Evolutionary conservation across 1,140 invertebrate species (phyloP).

Genomic region (Penaeus indicus): DNA sequence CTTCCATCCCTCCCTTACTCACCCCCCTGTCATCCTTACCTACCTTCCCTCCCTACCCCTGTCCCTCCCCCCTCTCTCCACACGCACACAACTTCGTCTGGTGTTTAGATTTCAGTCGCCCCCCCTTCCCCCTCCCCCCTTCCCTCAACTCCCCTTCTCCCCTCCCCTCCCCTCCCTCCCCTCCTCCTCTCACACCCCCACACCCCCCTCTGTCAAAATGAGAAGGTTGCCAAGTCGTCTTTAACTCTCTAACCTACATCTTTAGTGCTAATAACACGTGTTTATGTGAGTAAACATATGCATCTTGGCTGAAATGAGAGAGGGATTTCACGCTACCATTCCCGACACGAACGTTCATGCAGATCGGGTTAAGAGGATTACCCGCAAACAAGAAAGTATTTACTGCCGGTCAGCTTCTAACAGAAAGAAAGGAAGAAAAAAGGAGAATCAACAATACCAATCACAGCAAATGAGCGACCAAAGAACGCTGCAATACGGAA

Average conservation of each 20-base stretch:
- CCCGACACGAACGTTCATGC: too few species aligned
- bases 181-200: background rate
- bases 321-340: background rate
- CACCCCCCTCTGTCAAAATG: conserved; percentile 52
- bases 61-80: background rate
- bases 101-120: background rate
- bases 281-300: conserved; percentile 4
- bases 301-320: background rate
- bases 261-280: conserved; percentile 40
- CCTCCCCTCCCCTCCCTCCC: background rate
- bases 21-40: background rate
- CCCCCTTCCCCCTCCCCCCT: background rate
- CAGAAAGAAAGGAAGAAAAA: background rate
- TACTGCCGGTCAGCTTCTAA: too few species aligned
- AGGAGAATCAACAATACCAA: background rate
- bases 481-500: conserved; percentile 42
- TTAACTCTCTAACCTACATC: conserved; percentile 29
- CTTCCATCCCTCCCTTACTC: background rate
- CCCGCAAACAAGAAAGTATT: too few species aligned
- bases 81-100: background rate
- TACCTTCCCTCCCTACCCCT: background rate
- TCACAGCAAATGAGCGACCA: background rate
- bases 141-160: background rate
- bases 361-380: too few species aligned
- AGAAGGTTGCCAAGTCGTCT: conserved; percentile 51